Conservation (phyloP, 37 sponge, comb jelly and placozoan genomes). For the Geodia barretti region DNA sequence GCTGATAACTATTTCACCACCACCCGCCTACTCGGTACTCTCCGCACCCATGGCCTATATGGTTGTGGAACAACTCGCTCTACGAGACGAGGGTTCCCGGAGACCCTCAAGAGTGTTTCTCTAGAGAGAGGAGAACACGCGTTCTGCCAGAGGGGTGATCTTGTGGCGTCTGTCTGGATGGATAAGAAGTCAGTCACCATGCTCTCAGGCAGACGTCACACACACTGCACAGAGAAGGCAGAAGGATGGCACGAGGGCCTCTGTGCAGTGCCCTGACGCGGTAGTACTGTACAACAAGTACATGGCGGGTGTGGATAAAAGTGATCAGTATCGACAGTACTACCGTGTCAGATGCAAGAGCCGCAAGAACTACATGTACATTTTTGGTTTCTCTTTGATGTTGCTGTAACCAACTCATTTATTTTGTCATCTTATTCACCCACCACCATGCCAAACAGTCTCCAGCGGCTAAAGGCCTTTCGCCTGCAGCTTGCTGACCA, state of each 20-base stretch:
- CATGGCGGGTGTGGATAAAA: background rate
- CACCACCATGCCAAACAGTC: background rate
- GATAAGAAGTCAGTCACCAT: background rate
- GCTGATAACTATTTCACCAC: too few species aligned
- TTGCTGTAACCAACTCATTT: slow-evolving; percentile 1
- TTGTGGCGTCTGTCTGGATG: too few species aligned
- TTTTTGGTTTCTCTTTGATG: too few species aligned
- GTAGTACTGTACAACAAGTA: slow-evolving; percentile 5
- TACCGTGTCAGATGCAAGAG: background rate
- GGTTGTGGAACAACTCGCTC: background rate
- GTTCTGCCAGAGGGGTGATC: background rate
- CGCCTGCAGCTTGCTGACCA: slow-evolving; percentile 1
- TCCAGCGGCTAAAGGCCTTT: background rate
- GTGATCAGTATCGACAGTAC: slow-evolving; percentile 1
- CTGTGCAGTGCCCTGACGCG: background rate
- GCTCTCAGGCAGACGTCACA: background rate
- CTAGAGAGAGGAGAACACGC: background rate
- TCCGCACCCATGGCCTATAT: too few species aligned
- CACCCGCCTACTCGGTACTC: too few species aligned
- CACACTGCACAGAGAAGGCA: slow-evolving; percentile 1
- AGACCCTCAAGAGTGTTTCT: background rate
- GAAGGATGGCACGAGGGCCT: background rate
- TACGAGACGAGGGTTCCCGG: background rate
- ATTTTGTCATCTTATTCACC: background rate
- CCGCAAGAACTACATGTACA: background rate